These are phyloP conservation scores for Rutpela maculata DNA, from an alignment of 2,888 invertebrate species.

Conservation along the genomic window DNA sequence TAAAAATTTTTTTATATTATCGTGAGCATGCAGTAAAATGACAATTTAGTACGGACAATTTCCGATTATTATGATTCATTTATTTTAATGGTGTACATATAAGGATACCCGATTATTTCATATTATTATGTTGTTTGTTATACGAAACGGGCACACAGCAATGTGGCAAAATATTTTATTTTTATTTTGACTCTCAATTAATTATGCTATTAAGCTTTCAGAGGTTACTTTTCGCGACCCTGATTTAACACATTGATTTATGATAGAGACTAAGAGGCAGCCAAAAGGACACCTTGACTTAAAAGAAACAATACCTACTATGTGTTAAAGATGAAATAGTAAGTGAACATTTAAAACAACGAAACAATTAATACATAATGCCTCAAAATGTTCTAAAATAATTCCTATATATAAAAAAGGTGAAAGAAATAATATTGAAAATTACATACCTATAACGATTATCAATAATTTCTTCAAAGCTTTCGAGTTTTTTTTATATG, in stretches of 20 bases:
- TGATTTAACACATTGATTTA: constrained; percentile 14
- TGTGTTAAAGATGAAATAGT: no score
- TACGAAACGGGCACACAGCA: background rate
- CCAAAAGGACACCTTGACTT: background rate
- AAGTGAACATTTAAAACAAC: no score
- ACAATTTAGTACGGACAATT: background rate
- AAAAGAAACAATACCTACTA: no score
- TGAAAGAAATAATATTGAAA: no score
- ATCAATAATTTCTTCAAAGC: no score
- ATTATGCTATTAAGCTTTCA: constrained; percentile 6
- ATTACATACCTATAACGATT: no score
- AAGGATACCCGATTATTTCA: constrained; percentile 1
- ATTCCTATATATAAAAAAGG: no score
- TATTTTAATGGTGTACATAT: constrained; percentile 19
- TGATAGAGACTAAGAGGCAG: background rate
- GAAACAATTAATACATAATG: no score
- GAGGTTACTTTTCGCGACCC: constrained; percentile 13
- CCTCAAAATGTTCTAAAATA: no score
- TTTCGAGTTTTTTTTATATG: no score
- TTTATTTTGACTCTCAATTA: background rate
- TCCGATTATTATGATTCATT: constrained; percentile 20
- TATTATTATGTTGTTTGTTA: constrained; percentile 19
- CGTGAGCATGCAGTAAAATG: background rate
- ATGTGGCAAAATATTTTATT: constrained; percentile 7
- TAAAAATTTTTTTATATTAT: background rate